Percentiles rank a stretch among this genome's conserved stretches.
These are phyloP conservation scores for Zoroaster sp. DNA, from an alignment of 53 echinoderm and acorn worm genomes.

Conservation along the genomic window DNA sequence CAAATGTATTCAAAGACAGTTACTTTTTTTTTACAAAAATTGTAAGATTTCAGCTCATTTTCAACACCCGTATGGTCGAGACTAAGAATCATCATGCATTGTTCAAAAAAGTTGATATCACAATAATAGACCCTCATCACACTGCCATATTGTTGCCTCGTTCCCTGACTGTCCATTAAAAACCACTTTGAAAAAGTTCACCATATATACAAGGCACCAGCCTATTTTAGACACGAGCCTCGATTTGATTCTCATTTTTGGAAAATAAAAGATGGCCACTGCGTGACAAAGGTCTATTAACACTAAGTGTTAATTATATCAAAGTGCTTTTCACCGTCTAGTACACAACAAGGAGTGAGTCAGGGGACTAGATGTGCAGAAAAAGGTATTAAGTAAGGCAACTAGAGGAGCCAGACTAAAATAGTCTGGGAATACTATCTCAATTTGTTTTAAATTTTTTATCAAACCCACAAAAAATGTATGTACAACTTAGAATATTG, in stretches of 20 bases:
- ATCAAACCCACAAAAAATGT: constrained; percentile 60
- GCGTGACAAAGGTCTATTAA: neutral
- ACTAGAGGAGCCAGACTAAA: constrained; percentile 58
- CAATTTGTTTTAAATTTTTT: constrained; percentile 28
- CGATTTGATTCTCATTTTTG: neutral
- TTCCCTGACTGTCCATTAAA: neutral
- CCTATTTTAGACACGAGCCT: neutral
- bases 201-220: neutral
- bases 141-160: neutral
- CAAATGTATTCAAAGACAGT: constrained; percentile 67
- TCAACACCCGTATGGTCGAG: constrained; percentile 57
- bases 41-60: constrained; percentile 62
- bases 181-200: neutral
- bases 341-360: constrained; percentile 48
- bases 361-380: constrained; percentile 54
- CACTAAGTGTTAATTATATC: constrained; percentile 49
- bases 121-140: constrained; percentile 1
- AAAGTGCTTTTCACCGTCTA: constrained; percentile 48
- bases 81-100: constrained; percentile 56
- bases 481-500: constrained; percentile 28
- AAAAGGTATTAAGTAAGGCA: constrained; percentile 62
- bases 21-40: constrained; percentile 62
- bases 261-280: neutral
- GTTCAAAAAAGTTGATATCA: constrained; percentile 43
- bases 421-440: constrained; percentile 56